Evolutionary conservation across 2,797 vertebrate genomes (phyloP), one percentile per base, ranked within the genome.

Genomic region (Decapterus maruadsi): DNA sequence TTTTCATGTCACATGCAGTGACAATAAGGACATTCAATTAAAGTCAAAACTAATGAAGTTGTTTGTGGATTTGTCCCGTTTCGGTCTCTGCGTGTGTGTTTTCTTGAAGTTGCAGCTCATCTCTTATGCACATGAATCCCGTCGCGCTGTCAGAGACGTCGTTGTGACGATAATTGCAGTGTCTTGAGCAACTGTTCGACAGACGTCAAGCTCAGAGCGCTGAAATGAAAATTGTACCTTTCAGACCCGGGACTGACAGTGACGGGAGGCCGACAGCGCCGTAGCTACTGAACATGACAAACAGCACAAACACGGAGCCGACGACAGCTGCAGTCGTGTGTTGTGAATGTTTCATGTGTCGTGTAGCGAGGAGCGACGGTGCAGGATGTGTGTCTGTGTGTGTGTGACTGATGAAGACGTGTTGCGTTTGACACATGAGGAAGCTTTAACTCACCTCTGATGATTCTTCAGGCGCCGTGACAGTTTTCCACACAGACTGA

Each of bases 351-450:
- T 42, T 14, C 14, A 8, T 13, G 11, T 45, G 53, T 68, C 38
- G 6, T 17, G 12, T 5, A 17, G 40, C 16, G 26, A 48, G 26
- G 6, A 9, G 22, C 16, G 36, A 55, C 1, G 9, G 11, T 8
- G n/a, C 31, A 53, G 20, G 46, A 43, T 53, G 2, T 54, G 29
- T 10, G 22, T 51, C 34, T 29, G 17, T 59, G 29, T 10, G 22
- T 51, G 45, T 29, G 17, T 59, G 61, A 65, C 17, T 22, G 61
- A 71, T 59, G 45, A 10, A 19, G 53, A 43, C 14, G 40, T 19
- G 55, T 42, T 54, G 63, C 40, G 62, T 64, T 53, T 51, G 62
- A 75, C 68, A 46, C 54, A 53, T 64, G 68, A 76, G 40, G 1
- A 26, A 54, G 29, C 53, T 68, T 50, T 72, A 68, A 53, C 38